Evolutionary conservation across 1,140 invertebrate species (phyloP).

Genomic region (Calosoma granatense): DNA sequence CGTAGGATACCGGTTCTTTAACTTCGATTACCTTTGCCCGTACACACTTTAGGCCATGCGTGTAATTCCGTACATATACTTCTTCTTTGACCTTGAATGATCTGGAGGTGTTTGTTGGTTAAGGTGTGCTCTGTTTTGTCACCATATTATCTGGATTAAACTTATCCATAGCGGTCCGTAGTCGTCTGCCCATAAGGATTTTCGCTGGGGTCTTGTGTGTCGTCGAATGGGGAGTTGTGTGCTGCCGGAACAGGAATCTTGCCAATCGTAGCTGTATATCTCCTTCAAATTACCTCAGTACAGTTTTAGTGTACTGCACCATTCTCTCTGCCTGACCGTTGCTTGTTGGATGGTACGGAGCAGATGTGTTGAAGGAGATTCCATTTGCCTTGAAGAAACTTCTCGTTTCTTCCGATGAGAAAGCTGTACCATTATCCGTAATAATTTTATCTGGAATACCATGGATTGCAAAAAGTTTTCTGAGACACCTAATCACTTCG

Average conservation of each 20-base stretch:
- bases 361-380: conserved; percentile 22
- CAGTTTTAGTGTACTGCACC: conserved; percentile 23
- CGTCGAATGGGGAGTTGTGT: background rate
- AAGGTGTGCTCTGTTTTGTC: too few species aligned
- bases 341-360: conserved; percentile 26
- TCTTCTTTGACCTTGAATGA: too few species aligned
- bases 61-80: too few species aligned
- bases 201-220: background rate
- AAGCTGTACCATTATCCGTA: conserved; percentile 32
- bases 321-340: conserved; percentile 28
- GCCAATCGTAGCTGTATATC: background rate
- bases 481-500: conserved; percentile 20
- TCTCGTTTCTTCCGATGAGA: conserved; percentile 29
- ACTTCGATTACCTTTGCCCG: too few species aligned
- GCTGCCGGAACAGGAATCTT: background rate
- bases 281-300: background rate
- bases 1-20: too few species aligned
- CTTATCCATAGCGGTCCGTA: background rate
- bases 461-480: conserved; percentile 25
- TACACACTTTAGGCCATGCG: too few species aligned
- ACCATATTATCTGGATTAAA: background rate
- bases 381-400: conserved; percentile 27
- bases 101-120: too few species aligned
- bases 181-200: background rate
- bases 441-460: conserved; percentile 29